phyloP scores from a whole-genome alignment of 2,797 vertebrate genomes.

The Tarsius wallacei region DNA sequence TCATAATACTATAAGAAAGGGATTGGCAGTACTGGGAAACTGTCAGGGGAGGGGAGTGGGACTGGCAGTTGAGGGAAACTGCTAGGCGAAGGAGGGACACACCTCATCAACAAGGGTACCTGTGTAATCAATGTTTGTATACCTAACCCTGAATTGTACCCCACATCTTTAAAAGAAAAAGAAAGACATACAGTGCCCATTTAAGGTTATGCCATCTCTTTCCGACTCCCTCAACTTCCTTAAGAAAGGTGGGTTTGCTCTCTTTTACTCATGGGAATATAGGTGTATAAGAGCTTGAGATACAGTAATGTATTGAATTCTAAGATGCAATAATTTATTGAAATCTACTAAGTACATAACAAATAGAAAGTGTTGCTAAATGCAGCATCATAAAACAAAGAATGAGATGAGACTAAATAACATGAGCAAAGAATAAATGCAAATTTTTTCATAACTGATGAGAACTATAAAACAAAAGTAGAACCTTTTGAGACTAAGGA shows the following conservation, averaged over 20 bases:
- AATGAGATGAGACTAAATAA: neutral
- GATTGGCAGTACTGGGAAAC: no score
- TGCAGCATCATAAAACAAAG: neutral
- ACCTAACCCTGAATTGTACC: no score
- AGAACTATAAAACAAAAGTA: neutral
- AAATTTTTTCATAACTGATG: neutral
- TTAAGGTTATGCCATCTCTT: neutral
- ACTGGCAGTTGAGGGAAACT: no score
- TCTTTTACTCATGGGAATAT: neutral
- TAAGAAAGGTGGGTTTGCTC: neutral
- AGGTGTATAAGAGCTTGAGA: neutral
- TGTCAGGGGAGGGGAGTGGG: no score
- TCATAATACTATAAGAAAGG: no score
- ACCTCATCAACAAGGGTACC: no score
- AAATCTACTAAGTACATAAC: neutral
- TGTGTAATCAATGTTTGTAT: no score
- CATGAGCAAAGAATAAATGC: neutral
- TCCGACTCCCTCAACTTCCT: neutral
- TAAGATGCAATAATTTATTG: neutral
- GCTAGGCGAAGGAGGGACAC: no score
- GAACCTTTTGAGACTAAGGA: neutral
- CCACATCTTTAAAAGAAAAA: no score
- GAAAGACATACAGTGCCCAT: neutral
- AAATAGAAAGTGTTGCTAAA: neutral
- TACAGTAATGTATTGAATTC: conserved; percentile 24